Evolutionary conservation across 2,888 invertebrate genomes (phyloP).

Genomic region (Drosophila subsilvestris): DNA sequence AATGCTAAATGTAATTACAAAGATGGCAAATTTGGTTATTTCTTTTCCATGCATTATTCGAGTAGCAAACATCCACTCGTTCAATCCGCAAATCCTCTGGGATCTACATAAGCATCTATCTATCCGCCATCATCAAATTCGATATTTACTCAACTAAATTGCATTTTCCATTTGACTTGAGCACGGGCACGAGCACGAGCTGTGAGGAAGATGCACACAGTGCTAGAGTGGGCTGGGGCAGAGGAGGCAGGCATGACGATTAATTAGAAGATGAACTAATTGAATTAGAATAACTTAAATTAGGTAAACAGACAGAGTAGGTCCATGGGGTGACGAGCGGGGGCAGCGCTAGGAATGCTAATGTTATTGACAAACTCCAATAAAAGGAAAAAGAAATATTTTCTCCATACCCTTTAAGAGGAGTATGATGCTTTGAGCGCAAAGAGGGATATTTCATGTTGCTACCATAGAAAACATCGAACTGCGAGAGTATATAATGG

Average conservation of each 20-base stretch:
- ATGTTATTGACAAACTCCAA: constrained; percentile 67
- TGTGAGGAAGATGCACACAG: not conserved
- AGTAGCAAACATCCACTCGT: not conserved
- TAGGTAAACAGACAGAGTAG: constrained; percentile 63
- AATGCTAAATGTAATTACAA: constrained; percentile 17
- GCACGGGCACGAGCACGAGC: constrained; percentile 11
- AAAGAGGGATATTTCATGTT: no score
- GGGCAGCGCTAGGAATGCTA: constrained; percentile 43
- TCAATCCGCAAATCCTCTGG: not conserved
- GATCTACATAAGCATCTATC: constrained; percentile 21
- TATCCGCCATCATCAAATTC: constrained; percentile 37
- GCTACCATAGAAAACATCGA: no score
- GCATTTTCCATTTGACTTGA: constrained; percentile 75
- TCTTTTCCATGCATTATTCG: constrained; percentile 13
- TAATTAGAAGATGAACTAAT: constrained; percentile 74
- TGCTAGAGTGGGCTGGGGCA: not conserved
- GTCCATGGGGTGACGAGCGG: constrained; percentile 3
- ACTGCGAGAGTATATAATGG: not conserved
- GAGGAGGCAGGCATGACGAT: constrained; percentile 49
- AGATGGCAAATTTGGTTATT: not conserved
- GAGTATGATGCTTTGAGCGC: not conserved
- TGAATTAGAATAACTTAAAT: constrained; percentile 80
- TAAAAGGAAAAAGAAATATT: constrained; percentile 48
- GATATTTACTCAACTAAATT: constrained; percentile 68
- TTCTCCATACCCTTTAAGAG: not conserved